phyloP scores from a whole-genome alignment of 2,888 invertebrate genomes.

The Melanargia galathea region DNA sequence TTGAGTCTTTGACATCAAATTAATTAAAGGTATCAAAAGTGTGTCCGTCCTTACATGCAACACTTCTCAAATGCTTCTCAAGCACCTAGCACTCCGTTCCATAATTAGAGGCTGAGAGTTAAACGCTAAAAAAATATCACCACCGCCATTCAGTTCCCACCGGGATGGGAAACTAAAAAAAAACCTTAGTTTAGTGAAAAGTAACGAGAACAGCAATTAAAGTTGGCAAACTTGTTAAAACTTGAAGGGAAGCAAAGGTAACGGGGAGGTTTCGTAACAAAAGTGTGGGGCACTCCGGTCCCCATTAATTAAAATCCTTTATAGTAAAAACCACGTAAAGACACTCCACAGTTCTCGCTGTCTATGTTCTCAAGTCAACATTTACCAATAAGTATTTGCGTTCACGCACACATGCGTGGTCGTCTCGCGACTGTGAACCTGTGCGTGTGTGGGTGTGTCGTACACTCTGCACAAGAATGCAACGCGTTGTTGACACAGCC shows the following conservation, averaged over 20 bases:
- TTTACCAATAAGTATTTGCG: constrained; percentile 80
- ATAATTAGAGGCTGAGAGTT: constrained; percentile 29
- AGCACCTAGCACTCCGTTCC: constrained; percentile 3
- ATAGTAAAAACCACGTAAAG: constrained; percentile 27
- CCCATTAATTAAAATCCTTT: constrained; percentile 30
- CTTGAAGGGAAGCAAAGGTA: constrained; percentile 21
- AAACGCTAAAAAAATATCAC: constrained; percentile 14
- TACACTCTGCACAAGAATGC: constrained; percentile 79
- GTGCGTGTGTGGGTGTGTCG: constrained; percentile 63
- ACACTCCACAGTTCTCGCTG: constrained; percentile 33
- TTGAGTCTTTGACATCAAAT: constrained; percentile 17
- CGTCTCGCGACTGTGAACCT: constrained; percentile 40
- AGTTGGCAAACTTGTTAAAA: constrained; percentile 31
- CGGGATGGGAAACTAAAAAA: constrained; percentile 15
- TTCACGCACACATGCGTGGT: constrained; percentile 58
- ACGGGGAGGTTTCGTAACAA: constrained; percentile 27
- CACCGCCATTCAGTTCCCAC: constrained; percentile 22
- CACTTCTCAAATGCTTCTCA: constrained; percentile 6
- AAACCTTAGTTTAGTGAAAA: constrained; percentile 6
- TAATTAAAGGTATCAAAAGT: constrained; percentile 21
- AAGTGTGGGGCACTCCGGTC: constrained; percentile 14
- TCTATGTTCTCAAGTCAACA: constrained; percentile 71
- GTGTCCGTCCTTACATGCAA: constrained; percentile 3
- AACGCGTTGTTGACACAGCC: constrained; percentile 81
- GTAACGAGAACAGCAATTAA: constrained; percentile 38